Percentiles rank a stretch among this genome's conserved stretches.
Evolutionary conservation across 1,140 invertebrate genomes (phyloP).

Genomic region (Aleiodes sp.): DNA sequence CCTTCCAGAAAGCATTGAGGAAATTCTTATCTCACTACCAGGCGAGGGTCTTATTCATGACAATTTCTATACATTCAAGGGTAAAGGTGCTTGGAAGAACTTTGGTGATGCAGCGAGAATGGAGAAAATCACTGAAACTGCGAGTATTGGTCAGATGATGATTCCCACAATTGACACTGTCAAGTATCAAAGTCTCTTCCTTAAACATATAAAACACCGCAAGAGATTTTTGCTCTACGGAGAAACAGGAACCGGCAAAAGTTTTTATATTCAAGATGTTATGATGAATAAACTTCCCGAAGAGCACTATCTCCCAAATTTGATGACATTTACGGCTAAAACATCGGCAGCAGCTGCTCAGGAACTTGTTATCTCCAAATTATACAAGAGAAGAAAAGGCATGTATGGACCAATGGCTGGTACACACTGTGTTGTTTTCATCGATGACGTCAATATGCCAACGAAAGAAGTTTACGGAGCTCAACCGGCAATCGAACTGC

Average conservation of each 20-base stretch:
- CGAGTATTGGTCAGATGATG: conserved; percentile 79
- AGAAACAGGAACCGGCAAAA: conserved; percentile 93
- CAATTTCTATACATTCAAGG: conserved; percentile 79
- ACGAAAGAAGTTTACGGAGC: conserved; percentile 86
- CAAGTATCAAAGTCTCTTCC: conserved; percentile 75
- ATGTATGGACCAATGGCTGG: conserved; percentile 83
- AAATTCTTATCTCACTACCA: conserved; percentile 78
- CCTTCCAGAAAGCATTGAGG: conserved; percentile 73
- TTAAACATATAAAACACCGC: conserved; percentile 74
- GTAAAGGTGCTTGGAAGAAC: conserved; percentile 82
- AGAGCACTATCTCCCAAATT: conserved; percentile 79
- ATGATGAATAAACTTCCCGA: conserved; percentile 81
- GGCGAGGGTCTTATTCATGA: conserved; percentile 81
- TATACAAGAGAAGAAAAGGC: conserved; percentile 81
- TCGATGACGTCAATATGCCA: conserved; percentile 95
- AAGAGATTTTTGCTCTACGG: conserved; percentile 84
- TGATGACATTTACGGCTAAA: conserved; percentile 90
- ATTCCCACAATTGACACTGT: conserved; percentile 88
- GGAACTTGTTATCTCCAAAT: conserved; percentile 85
- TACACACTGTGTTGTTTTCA: conserved; percentile 83
- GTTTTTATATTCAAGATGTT: conserved; percentile 87
- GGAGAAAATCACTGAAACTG: conserved; percentile 70
- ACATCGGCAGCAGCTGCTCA: conserved; percentile 88
- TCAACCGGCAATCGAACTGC: conserved; percentile 88
- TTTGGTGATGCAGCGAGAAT: conserved; percentile 75